Percentiles rank a stretch among this genome's conserved stretches.
phyloP scores from a whole-genome alignment of 2,797 vertebrate species.

The Catamblyrhynchus diadema region DNA sequence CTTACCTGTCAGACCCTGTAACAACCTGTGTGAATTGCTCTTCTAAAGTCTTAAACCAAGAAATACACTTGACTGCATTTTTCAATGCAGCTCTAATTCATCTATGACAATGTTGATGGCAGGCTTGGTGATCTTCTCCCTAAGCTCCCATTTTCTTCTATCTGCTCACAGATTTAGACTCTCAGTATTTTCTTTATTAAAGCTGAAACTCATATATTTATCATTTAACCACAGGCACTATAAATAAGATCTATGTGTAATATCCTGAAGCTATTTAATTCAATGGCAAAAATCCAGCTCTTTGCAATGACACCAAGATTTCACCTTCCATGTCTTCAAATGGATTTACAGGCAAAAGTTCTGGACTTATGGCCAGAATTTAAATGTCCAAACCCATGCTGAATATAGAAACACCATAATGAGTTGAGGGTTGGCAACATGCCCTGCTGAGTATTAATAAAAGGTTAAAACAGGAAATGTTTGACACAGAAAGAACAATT shows the following conservation, averaged over 20 bases:
- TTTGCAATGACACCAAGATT: not conserved
- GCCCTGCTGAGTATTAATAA: not conserved
- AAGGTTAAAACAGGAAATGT: not conserved
- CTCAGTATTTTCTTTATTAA: not conserved
- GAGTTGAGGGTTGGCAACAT: not conserved
- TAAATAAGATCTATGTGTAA: not conserved
- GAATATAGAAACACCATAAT: not conserved
- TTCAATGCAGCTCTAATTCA: not conserved
- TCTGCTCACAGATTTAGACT: not conserved
- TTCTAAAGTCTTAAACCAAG: not conserved
- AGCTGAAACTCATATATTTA: not conserved
- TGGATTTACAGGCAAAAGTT: not conserved
- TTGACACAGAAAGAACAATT: not conserved
- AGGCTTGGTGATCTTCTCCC: not conserved
- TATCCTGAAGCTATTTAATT: not conserved
- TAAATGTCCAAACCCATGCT: not conserved
- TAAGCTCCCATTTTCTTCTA: not conserved
- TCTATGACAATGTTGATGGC: not conserved
- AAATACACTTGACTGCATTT: not conserved
- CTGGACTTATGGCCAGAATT: not conserved
- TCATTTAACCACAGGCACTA: not conserved
- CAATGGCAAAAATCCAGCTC: not conserved
- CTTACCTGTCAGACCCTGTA: not conserved
- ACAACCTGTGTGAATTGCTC: not conserved
- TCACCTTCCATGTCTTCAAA: not conserved